Percentiles rank a stretch among this genome's conserved stretches.
phyloP scores from a whole-genome alignment of 1,140 invertebrate genomes.

The Maniola jurtina region DNA sequence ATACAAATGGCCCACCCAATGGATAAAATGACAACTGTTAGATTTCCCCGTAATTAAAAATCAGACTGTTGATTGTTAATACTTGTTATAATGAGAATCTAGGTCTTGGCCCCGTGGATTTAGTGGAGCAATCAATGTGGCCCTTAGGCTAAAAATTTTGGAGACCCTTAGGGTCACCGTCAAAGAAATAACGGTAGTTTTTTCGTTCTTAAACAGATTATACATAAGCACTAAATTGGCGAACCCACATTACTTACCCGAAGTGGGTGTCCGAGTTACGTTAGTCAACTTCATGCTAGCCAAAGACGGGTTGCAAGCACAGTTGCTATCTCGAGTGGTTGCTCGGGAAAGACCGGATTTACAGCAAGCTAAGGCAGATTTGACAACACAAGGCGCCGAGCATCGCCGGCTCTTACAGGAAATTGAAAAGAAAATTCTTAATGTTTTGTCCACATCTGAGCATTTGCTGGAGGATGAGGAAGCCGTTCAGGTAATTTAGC shows the following conservation, averaged over 20 bases:
- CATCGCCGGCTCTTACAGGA: slow-evolving; percentile 95
- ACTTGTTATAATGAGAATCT: too few species aligned
- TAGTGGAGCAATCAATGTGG: too few species aligned
- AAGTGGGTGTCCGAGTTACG: slow-evolving; percentile 94
- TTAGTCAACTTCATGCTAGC: slow-evolving; percentile 97
- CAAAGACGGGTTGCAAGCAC: slow-evolving; percentile 93
- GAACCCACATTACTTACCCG: slow-evolving; percentile 96
- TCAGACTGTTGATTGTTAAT: too few species aligned
- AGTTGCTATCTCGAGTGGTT: slow-evolving; percentile 93
- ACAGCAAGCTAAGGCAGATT: slow-evolving; percentile 93
- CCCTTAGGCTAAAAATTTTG: too few species aligned
- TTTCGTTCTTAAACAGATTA: slow-evolving; percentile 79
- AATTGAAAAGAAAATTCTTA: slow-evolving; percentile 94
- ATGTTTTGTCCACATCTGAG: slow-evolving; percentile 89
- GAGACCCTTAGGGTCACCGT: too few species aligned
- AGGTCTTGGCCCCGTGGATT: too few species aligned
- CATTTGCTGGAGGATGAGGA: slow-evolving; percentile 98
- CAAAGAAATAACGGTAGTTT: not conserved
- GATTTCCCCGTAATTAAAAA: too few species aligned
- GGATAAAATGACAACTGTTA: too few species aligned
- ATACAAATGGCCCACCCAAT: too few species aligned
- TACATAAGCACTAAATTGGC: slow-evolving; percentile 97
- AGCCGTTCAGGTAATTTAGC: slow-evolving; percentile 84
- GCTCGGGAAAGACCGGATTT: slow-evolving; percentile 95
- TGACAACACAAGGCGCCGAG: slow-evolving; percentile 93